A percentile compares a stretch with the other conserved stretches of the same genome.
These are phyloP conservation scores for Lordiphosa clarofinis DNA, from an alignment of 1,140 invertebrate genomes.

Conservation along the genomic window DNA sequence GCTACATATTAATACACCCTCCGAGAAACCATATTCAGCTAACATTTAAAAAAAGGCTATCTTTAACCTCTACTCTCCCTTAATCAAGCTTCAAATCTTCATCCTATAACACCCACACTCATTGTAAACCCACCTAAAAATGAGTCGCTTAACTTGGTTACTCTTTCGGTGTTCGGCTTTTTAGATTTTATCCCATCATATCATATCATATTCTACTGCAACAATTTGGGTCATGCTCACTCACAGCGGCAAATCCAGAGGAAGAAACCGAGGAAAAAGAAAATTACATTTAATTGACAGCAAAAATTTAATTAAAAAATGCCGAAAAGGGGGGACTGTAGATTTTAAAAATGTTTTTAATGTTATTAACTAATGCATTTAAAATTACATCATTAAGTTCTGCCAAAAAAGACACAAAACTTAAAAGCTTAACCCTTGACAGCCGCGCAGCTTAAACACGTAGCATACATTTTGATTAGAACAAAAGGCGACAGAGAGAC, in stretches of 20 bases:
- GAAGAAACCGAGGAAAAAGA: constrained; percentile 34
- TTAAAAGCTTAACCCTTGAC: constrained; percentile 53
- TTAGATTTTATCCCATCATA: constrained; percentile 25
- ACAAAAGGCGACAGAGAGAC: constrained; percentile 41
- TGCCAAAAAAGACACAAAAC: constrained; percentile 2
- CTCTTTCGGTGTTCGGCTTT: constrained; percentile 25
- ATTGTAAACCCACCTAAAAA: too few species aligned
- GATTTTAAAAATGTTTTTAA: constrained; percentile 1
- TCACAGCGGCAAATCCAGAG: constrained; percentile 24
- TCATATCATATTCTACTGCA: constrained; percentile 24
- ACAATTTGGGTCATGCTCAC: constrained; percentile 41
- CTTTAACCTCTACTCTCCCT: too few species aligned
- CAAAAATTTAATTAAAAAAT: constrained; percentile 51
- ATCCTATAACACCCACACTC: too few species aligned
- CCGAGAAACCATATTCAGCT: too few species aligned
- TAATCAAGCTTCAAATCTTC: too few species aligned
- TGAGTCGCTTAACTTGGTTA: constrained; percentile 4
- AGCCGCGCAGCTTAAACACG: constrained; percentile 35
- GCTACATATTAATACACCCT: too few species aligned
- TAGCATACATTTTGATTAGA: constrained; percentile 67
- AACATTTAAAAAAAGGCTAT: too few species aligned
- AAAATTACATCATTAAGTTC: constrained; percentile 35
- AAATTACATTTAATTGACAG: constrained; percentile 64
- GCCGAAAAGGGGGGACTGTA: constrained; percentile 11
- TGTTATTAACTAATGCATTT: constrained; percentile 34